A percentile compares a stretch with the other conserved stretches of the same genome.
These are phyloP conservation scores for Tetrao urogallus DNA, from an alignment of 2,113 vertebrate species.

Conservation along the genomic window DNA sequence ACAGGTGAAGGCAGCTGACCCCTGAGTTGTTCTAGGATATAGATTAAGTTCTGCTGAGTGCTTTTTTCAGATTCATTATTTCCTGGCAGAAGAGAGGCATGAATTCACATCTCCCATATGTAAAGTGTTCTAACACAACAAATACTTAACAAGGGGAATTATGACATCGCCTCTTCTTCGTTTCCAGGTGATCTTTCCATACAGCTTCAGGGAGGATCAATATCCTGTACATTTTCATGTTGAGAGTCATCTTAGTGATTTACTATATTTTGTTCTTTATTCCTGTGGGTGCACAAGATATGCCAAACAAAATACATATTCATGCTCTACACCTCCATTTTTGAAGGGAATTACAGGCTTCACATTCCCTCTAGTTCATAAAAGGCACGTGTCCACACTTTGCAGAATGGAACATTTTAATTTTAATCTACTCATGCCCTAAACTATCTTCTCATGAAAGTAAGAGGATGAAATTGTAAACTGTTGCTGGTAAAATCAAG, in stretches of 20 bases:
- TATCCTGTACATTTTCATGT: neutral
- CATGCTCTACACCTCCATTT: neutral
- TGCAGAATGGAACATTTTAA: neutral
- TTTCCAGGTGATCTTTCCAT: neutral
- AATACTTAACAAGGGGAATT: neutral
- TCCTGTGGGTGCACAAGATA: neutral
- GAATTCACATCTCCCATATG: neutral
- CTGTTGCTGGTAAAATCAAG: neutral
- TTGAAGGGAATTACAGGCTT: neutral
- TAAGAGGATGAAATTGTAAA: neutral
- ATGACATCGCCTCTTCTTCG: neutral
- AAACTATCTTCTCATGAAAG: neutral
- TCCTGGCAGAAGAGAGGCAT: neutral
- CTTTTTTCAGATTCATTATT: neutral
- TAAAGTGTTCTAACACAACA: neutral
- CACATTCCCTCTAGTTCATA: neutral
- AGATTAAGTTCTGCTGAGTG: neutral
- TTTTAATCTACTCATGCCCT: neutral
- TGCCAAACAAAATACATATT: neutral
- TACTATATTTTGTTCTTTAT: neutral
- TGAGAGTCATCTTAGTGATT: neutral
- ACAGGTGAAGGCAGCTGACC: neutral
- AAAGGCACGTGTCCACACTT: neutral
- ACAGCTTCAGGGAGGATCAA: rapidly evolving
- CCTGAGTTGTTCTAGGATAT: neutral